These are phyloP conservation scores for Dissostichus mawsoni DNA, from an alignment of 2,113 vertebrate species.

Conservation along the genomic window DNA sequence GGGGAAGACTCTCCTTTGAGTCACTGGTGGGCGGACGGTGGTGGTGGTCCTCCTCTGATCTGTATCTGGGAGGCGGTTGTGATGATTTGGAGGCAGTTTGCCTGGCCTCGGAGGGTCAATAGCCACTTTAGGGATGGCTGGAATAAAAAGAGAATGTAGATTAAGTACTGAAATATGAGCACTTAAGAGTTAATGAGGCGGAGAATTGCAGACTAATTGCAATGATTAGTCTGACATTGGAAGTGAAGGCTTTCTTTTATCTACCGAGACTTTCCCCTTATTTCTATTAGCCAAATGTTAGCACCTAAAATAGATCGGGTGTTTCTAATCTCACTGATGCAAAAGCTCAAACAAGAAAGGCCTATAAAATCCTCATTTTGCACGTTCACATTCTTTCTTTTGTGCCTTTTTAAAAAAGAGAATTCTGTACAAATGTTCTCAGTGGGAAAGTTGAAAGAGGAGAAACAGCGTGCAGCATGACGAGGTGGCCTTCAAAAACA, in stretches of 20 bases:
- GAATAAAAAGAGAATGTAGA: conserved; percentile 61
- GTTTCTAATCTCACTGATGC: conserved; percentile 30
- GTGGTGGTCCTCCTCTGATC: conserved; percentile 82
- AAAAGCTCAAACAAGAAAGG: conserved; percentile 31
- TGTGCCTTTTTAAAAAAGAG: background rate
- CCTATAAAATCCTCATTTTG: background rate
- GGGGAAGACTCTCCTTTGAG: conserved; percentile 67
- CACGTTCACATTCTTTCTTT: conserved; percentile 7
- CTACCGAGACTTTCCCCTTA: conserved; percentile 42
- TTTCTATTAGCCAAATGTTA: conserved; percentile 63
- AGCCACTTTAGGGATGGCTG: conserved; percentile 87
- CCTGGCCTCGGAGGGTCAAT: conserved; percentile 86
- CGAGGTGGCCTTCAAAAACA: background rate
- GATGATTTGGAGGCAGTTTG: conserved; percentile 76
- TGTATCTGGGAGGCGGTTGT: conserved; percentile 85
- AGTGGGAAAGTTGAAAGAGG: background rate
- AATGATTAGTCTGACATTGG: conserved; percentile 49
- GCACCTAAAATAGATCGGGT: conserved; percentile 35
- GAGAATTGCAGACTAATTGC: conserved; percentile 52
- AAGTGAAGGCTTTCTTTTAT: conserved; percentile 48
- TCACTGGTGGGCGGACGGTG: conserved; percentile 71
- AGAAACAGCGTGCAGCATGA: background rate
- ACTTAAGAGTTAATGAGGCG: conserved; percentile 61
- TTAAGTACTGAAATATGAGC: conserved; percentile 56
- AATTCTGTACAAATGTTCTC: conserved; percentile 7